These are phyloP conservation scores for Boleophthalmus pectinirostris DNA, from an alignment of 2,113 vertebrate genomes.

Conservation along the genomic window DNA sequence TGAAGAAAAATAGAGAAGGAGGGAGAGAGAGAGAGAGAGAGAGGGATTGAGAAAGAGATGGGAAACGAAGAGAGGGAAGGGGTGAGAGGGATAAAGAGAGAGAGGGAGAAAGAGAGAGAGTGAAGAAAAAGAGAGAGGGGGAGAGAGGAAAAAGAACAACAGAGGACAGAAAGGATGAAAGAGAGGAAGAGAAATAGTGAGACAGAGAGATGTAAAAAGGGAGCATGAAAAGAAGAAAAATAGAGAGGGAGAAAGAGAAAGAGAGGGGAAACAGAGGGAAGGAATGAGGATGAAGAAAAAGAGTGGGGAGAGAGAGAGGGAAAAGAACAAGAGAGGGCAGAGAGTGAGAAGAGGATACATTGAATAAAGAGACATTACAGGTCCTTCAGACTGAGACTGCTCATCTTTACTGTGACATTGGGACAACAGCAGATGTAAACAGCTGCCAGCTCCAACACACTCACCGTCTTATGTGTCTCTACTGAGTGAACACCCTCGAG, in stretches of 20 bases:
- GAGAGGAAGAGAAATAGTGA: constrained; percentile 5
- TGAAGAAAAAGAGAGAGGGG: constrained; percentile 32
- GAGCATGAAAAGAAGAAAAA: too few relatives aligned
- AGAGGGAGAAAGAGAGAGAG: too few relatives aligned
- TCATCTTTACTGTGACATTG: constrained; percentile 66
- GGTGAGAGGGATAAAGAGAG: constrained; percentile 45
- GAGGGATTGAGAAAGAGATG: too few relatives aligned
- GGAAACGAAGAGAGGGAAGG: too few relatives aligned
- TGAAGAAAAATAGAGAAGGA: constrained; percentile 23
- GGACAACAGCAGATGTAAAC: constrained; percentile 67
- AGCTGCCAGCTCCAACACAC: constrained; percentile 57
- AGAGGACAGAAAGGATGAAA: constrained; percentile 25
- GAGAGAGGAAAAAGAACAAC: constrained; percentile 17
- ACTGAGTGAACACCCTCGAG: constrained; percentile 26
- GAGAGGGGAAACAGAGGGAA: too few relatives aligned
- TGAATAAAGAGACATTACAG: constrained; percentile 62
- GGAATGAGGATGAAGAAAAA: not conserved
- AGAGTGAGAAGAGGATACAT: too few relatives aligned
- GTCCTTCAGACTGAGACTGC: constrained; percentile 64
- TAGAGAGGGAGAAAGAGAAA: too few relatives aligned
- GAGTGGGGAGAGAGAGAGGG: too few relatives aligned
- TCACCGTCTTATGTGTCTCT: constrained; percentile 34
- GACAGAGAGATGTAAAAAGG: too few relatives aligned
- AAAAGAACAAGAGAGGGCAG: too few relatives aligned
- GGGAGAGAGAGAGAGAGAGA: constrained; percentile 41